Conservation (phyloP, 2,113 vertebrate genomes). For the Typhlomys cinereus region DNA sequence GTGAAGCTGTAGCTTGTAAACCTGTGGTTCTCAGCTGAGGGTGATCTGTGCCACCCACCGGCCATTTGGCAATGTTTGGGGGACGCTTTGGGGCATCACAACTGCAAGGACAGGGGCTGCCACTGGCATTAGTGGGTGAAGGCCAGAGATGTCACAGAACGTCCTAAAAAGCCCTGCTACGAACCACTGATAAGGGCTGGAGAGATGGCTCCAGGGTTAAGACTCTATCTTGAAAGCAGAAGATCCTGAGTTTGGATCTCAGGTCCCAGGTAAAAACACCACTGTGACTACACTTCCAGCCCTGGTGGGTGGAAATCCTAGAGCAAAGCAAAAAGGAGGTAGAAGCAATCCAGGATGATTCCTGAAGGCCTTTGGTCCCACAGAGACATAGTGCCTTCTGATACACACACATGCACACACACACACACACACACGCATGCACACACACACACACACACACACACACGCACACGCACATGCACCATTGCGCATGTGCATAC, state of each 20-base stretch:
- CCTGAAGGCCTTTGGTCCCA: no score
- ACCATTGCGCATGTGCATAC: no score
- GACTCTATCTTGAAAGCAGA: not conserved
- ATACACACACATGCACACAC: not conserved
- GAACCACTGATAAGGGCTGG: not conserved
- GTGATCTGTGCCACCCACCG: not conserved
- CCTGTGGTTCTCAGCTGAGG: not conserved
- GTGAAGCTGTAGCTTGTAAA: conserved; percentile 1
- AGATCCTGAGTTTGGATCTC: not conserved
- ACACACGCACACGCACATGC: not conserved
- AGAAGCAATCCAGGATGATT: no score
- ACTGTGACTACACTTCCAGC: no score
- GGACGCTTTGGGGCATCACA: not conserved
- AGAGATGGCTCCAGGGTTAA: not conserved
- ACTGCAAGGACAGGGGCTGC: not conserved
- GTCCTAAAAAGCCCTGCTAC: no score
- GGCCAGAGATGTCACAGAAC: not conserved
- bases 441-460: not conserved
- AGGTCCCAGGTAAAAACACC: not conserved
- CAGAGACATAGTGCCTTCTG: no score
- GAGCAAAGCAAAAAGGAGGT: no score
- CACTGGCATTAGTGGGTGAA: not conserved
- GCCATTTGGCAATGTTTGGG: conserved; percentile 16
- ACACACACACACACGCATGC: not conserved
- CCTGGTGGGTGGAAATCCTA: no score